These are phyloP conservation scores for Saxidomus purpurata DNA, from an alignment of 1,140 invertebrate species.

Conservation along the genomic window DNA sequence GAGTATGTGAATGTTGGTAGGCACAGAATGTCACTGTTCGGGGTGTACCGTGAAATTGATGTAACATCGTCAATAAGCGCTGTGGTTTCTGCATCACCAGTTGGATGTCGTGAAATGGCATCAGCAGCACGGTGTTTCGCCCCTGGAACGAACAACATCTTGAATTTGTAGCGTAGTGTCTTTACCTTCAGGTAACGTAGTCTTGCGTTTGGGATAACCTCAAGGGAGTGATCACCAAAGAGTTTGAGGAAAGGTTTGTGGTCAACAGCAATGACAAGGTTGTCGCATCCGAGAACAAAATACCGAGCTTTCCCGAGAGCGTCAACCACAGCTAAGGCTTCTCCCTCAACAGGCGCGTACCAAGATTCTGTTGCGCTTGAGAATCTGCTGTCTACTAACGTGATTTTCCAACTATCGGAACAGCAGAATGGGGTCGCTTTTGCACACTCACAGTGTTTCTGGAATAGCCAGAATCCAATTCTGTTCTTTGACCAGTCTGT, in stretches of 20 bases:
- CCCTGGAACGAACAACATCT: conserved; percentile 65
- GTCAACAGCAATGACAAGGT: conserved; percentile 70
- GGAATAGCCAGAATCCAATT: conserved; percentile 50
- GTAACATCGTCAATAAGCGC: conserved; percentile 42
- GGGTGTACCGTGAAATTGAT: conserved; percentile 23
- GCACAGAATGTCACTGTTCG: too few relatives aligned
- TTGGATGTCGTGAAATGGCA: conserved; percentile 57
- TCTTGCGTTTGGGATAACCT: neutral
- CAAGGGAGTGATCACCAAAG: conserved; percentile 59
- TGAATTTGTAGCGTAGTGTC: conserved; percentile 64
- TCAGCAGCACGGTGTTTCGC: conserved; percentile 60
- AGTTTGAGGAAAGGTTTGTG: conserved; percentile 73
- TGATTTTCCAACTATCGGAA: conserved; percentile 64
- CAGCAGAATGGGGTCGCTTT: conserved; percentile 44
- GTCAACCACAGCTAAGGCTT: conserved; percentile 70
- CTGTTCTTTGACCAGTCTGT: conserved; percentile 66
- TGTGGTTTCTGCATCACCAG: conserved; percentile 17
- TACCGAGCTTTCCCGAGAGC: conserved; percentile 65
- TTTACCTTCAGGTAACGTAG: conserved; percentile 62
- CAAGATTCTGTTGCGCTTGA: conserved; percentile 66
- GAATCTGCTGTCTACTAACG: conserved; percentile 71
- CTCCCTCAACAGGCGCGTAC: conserved; percentile 72
- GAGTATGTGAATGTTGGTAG: neutral
- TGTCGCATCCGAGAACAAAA: conserved; percentile 70
- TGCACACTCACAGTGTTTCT: conserved; percentile 46